phyloP scores from a whole-genome alignment of 2,113 vertebrate genomes.

The Scomber colias region DNA sequence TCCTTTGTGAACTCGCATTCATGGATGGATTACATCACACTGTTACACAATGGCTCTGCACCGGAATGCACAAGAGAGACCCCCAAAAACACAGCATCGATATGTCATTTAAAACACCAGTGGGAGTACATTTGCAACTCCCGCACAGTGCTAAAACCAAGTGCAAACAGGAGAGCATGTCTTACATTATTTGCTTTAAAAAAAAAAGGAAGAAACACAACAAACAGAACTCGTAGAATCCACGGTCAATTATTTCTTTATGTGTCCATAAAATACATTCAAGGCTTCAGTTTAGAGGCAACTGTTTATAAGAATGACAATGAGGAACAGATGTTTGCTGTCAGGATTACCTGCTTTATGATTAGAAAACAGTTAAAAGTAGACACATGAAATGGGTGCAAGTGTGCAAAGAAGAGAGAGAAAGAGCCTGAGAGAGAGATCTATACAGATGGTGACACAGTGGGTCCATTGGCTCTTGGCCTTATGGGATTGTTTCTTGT shows the following conservation, averaged over 20 bases:
- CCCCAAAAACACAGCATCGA: slow-evolving; percentile 56
- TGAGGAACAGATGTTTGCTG: slow-evolving; percentile 35
- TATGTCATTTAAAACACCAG: slow-evolving; percentile 50
- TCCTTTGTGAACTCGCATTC: slow-evolving; percentile 68
- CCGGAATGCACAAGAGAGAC: slow-evolving; percentile 60
- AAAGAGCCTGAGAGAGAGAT: slow-evolving; percentile 49
- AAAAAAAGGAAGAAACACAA: slow-evolving; percentile 1
- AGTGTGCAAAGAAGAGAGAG: slow-evolving; percentile 32
- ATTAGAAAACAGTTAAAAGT: slow-evolving; percentile 33
- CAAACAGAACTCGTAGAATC: not conserved
- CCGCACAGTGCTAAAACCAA: slow-evolving; percentile 2
- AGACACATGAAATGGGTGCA: slow-evolving; percentile 30
- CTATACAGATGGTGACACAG: slow-evolving; percentile 85
- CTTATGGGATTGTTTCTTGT: slow-evolving; percentile 79
- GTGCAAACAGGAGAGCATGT: slow-evolving; percentile 26
- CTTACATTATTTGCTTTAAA: not conserved
- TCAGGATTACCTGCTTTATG: slow-evolving; percentile 35
- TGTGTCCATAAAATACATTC: slow-evolving; percentile 30
- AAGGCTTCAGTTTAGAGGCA: slow-evolving; percentile 10
- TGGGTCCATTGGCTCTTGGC: slow-evolving; percentile 79
- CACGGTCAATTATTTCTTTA: slow-evolving; percentile 14
- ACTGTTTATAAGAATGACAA: slow-evolving; percentile 11
- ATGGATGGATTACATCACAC: slow-evolving; percentile 78
- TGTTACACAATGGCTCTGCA: slow-evolving; percentile 78
- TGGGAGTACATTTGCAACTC: slow-evolving; percentile 42